Conservation (phyloP, 2,888 invertebrate genomes). For the Plebejus anna region DNA sequence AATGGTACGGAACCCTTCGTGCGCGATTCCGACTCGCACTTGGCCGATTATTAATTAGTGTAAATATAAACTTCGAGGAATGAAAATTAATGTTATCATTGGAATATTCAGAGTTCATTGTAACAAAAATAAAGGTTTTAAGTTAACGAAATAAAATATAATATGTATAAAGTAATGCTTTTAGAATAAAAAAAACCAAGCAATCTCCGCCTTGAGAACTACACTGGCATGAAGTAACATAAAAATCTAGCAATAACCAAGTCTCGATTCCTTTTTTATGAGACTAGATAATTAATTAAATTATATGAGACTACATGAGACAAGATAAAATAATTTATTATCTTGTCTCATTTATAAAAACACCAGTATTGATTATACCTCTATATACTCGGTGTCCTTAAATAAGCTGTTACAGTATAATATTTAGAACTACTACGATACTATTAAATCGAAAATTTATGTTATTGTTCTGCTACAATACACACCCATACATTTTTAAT, state of each 20-base stretch:
- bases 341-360: neutral
- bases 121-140: neutral
- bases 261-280: too few relatives aligned
- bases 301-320: too few relatives aligned
- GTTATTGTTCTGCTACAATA: neutral
- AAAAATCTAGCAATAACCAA: too few relatives aligned
- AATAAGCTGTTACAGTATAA: neutral
- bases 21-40: too few relatives aligned
- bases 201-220: too few relatives aligned
- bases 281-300: too few relatives aligned
- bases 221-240: too few relatives aligned
- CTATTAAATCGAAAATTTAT: neutral
- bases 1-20: too few relatives aligned
- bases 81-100: neutral
- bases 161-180: neutral
- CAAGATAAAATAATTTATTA: neutral
- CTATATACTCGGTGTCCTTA: neutral
- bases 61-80: neutral
- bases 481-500: constrained; percentile 14
- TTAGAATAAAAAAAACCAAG: too few relatives aligned
- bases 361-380: neutral
- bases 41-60: neutral
- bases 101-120: neutral
- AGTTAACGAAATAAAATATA: neutral
- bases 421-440: neutral